Percentiles rank a stretch among this genome's conserved stretches.
Evolutionary conservation across 2,113 vertebrate species (phyloP).

Genomic region (Bucco capensis): DNA sequence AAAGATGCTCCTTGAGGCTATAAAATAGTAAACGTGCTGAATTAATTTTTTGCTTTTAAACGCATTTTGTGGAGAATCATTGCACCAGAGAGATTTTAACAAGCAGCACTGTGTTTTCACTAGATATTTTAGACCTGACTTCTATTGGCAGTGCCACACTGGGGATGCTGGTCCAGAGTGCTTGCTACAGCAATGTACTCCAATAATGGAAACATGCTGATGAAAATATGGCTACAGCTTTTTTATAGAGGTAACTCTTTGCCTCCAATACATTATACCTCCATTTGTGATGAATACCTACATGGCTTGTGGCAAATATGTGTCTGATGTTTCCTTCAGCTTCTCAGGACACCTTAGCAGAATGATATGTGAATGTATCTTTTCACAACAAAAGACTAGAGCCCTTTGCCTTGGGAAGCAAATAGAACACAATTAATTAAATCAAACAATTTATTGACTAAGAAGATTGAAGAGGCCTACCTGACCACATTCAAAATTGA

Average conservation of each 20-base stretch:
- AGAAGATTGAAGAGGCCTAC: background rate
- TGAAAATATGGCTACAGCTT: background rate
- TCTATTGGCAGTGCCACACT: background rate
- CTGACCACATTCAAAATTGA: background rate
- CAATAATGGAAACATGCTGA: background rate
- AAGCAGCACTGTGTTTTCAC: background rate
- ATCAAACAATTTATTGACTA: background rate
- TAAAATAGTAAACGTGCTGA: background rate
- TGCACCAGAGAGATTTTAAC: background rate
- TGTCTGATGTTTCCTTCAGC: background rate
- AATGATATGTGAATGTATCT: background rate
- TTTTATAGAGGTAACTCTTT: background rate
- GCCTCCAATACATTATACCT: background rate
- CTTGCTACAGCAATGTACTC: background rate
- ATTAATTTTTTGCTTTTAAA: background rate
- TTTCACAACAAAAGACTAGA: background rate
- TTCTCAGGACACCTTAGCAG: background rate
- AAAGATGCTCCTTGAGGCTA: background rate
- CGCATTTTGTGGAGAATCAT: background rate
- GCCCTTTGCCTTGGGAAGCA: background rate
- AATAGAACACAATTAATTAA: background rate
- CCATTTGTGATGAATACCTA: background rate
- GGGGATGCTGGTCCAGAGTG: rapidly evolving
- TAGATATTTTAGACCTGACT: background rate
- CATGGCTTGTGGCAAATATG: background rate